Conservation (phyloP, 2,113 vertebrate genomes). For the Chamaea fasciata region DNA sequence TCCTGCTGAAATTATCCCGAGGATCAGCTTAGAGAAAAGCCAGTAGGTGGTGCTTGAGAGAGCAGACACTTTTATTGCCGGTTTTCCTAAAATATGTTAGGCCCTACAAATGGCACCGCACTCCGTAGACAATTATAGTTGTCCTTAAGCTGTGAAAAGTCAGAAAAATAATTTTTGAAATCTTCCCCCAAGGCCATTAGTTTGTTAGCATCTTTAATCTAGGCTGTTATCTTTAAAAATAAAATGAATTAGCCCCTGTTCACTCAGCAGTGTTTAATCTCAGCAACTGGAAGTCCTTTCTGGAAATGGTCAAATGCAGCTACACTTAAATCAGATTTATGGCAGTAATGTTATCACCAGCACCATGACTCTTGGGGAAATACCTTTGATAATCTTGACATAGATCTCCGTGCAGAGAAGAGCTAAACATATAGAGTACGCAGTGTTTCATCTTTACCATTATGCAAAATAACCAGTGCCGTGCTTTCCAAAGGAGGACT, state of each 20-base stretch:
- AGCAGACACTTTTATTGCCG: neutral
- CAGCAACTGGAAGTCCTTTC: neutral
- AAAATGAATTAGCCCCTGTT: neutral
- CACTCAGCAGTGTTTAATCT: accelerated
- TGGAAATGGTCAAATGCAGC: neutral
- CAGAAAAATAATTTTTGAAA: neutral
- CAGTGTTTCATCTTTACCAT: neutral
- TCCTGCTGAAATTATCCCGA: neutral
- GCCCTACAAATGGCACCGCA: neutral
- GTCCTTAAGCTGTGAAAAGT: neutral
- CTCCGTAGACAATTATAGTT: too few species aligned
- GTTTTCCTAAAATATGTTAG: neutral
- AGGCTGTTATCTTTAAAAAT: neutral
- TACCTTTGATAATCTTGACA: neutral
- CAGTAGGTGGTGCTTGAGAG: neutral
- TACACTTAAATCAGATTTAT: neutral
- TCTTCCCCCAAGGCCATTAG: neutral
- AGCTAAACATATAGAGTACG: neutral
- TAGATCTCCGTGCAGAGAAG: neutral
- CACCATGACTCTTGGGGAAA: neutral
- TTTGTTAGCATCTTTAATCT: neutral
- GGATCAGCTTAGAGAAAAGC: neutral
- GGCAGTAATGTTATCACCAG: neutral
- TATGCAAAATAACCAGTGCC: neutral
- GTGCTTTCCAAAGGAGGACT: neutral